phyloP scores from a whole-genome alignment of 2,888 invertebrate genomes.

The Trichogramma dendrolimi region DNA sequence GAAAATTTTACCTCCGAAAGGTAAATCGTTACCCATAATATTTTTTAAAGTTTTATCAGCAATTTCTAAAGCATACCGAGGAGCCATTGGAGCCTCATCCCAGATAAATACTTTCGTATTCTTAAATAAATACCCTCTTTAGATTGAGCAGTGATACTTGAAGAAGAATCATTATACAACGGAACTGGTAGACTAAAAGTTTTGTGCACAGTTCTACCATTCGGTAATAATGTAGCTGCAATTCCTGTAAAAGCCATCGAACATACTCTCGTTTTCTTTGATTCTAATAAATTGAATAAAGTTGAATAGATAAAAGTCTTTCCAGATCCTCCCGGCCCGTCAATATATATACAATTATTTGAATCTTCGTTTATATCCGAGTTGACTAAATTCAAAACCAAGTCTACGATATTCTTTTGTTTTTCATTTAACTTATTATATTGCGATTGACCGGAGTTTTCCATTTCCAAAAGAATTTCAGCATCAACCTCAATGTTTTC shows the following conservation, averaged over 20 bases:
- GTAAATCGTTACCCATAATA: slow-evolving; percentile 27
- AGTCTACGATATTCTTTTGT: slow-evolving; percentile 30
- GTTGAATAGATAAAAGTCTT: slow-evolving; percentile 8
- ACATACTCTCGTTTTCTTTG: slow-evolving; percentile 11
- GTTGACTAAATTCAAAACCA: slow-evolving; percentile 16
- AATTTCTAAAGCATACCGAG: slow-evolving; percentile 24
- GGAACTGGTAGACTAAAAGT: slow-evolving; percentile 39
- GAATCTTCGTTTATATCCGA: background rate
- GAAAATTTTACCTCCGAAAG: slow-evolving; percentile 33
- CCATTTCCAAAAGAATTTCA: background rate
- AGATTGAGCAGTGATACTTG: slow-evolving; percentile 25
- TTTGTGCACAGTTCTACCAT: slow-evolving; percentile 45
- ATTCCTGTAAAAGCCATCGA: slow-evolving; percentile 41
- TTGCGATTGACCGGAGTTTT: slow-evolving; percentile 19
- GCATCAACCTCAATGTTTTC: slow-evolving; percentile 3
- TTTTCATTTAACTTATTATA: slow-evolving; percentile 28
- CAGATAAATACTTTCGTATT: too few species aligned
- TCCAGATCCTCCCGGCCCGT: slow-evolving; percentile 22
- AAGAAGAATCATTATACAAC: slow-evolving; percentile 21
- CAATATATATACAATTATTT: slow-evolving; percentile 16
- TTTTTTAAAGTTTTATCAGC: slow-evolving; percentile 28
- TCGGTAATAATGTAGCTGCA: slow-evolving; percentile 39
- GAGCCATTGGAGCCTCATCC: slow-evolving; percentile 33
- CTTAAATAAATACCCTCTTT: slow-evolving; percentile 22
- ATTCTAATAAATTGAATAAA: background rate